Evolutionary conservation across 1,140 invertebrate genomes (phyloP).

Genomic region (Neelides sp.): DNA sequence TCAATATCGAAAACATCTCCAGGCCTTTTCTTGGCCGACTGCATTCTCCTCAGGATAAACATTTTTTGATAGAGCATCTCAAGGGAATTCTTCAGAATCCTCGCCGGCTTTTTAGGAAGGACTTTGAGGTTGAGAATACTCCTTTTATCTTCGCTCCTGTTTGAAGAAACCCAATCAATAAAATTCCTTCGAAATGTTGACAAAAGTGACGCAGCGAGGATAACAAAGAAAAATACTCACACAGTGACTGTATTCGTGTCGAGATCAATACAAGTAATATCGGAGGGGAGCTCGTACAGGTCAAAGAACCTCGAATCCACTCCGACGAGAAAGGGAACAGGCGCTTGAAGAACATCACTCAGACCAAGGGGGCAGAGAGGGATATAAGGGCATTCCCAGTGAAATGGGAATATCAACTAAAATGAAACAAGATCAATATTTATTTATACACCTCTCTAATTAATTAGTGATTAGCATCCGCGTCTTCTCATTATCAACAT

Average conservation of each 20-base stretch:
- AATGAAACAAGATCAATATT: no score
- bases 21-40: conserved; percentile 39
- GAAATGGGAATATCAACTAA: conserved; percentile 88
- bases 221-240: conserved; percentile 38
- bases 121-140: conserved; percentile 64
- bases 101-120: conserved; percentile 74
- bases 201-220: conserved; percentile 11
- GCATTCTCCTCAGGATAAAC: conserved; percentile 35
- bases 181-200: no score
- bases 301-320: conserved; percentile 96
- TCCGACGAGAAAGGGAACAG: conserved; percentile 92
- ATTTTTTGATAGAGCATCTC: conserved; percentile 52
- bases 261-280: conserved; percentile 95
- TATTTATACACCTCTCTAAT: no score
- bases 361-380: conserved; percentile 89
- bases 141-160: conserved; percentile 73
- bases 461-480: no score
- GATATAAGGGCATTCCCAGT: conserved; percentile 99
- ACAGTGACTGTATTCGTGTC: conserved; percentile 86
- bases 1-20: conserved; percentile 51
- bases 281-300: conserved; percentile 84
- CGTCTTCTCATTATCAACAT: no score
- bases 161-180: conserved; percentile 21
- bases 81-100: conserved; percentile 58
- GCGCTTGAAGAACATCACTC: conserved; percentile 77